phyloP scores from a whole-genome alignment of 2,888 invertebrate species.

The Pseudococcus longispinus region DNA sequence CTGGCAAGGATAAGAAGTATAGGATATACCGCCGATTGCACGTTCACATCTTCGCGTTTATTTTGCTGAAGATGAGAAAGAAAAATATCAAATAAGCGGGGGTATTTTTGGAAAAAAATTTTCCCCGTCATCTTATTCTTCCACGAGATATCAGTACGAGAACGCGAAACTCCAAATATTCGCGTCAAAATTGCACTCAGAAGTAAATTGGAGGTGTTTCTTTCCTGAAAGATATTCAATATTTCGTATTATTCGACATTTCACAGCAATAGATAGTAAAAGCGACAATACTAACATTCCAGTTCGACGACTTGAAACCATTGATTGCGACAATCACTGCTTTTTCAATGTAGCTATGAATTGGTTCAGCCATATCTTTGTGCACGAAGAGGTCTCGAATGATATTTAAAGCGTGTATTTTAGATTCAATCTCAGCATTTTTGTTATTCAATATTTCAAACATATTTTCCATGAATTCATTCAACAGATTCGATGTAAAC shows the following conservation, averaged over 20 bases:
- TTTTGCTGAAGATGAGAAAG: background rate
- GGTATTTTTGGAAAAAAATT: constrained; percentile 79
- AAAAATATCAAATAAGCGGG: constrained; percentile 70
- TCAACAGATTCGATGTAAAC: constrained; percentile 60
- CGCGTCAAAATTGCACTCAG: constrained; percentile 83
- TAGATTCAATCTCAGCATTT: constrained; percentile 64
- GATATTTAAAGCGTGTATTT: constrained; percentile 84
- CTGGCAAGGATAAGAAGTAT: constrained; percentile 78
- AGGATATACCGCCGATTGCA: constrained; percentile 75
- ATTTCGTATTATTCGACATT: background rate
- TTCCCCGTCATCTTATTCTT: constrained; percentile 77
- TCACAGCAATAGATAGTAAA: background rate
- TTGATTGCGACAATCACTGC: constrained; percentile 73
- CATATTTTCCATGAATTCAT: constrained; percentile 65
- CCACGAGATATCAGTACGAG: constrained; percentile 67
- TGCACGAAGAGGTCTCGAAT: constrained; percentile 81
- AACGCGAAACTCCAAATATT: constrained; percentile 83
- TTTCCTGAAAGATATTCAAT: constrained; percentile 67
- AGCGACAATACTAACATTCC: constrained; percentile 74
- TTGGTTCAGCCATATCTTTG: constrained; percentile 76
- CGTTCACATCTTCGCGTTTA: background rate
- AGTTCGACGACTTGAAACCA: constrained; percentile 76
- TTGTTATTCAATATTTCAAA: constrained; percentile 61
- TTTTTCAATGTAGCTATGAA: constrained; percentile 71
- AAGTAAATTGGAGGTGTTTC: constrained; percentile 85